These are phyloP conservation scores for Panthera uncia DNA, from an alignment of 2,113 vertebrate genomes.

Conservation along the genomic window DNA sequence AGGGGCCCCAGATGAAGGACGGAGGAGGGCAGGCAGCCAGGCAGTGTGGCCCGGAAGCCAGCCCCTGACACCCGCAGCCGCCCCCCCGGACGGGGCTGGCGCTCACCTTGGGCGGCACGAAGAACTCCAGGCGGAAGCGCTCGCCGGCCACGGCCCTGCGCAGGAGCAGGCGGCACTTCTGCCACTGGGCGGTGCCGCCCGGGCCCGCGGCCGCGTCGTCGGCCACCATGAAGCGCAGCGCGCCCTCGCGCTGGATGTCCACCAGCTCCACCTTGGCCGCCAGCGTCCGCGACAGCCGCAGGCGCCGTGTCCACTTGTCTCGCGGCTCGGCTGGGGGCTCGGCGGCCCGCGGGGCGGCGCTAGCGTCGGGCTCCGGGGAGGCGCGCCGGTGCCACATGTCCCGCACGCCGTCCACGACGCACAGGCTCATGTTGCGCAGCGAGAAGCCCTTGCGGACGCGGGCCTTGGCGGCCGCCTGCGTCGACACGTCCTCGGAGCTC, in stretches of 20 bases:
- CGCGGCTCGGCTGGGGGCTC: slow-evolving; percentile 52
- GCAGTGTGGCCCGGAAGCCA: fast-evolving
- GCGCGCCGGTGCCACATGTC: slow-evolving; percentile 97
- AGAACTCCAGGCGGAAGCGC: slow-evolving; percentile 96
- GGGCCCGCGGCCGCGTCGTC: slow-evolving; percentile 95
- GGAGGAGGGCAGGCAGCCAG: too few relatives aligned
- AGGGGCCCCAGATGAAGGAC: not conserved
- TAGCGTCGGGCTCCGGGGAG: slow-evolving; percentile 89
- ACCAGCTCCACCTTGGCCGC: slow-evolving; percentile 92
- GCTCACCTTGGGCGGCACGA: slow-evolving; percentile 96
- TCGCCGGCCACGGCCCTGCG: slow-evolving; percentile 93
- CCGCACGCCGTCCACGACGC: slow-evolving; percentile 95
- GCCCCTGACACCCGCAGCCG: not conserved
- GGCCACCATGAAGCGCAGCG: slow-evolving; percentile 95
- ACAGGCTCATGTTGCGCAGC: slow-evolving; percentile 97
- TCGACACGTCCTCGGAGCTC: slow-evolving; percentile 95
- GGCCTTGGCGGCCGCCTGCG: slow-evolving; percentile 86
- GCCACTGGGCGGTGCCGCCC: slow-evolving; percentile 93
- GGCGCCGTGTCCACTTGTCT: slow-evolving; percentile 88
- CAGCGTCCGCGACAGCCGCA: slow-evolving; percentile 92
- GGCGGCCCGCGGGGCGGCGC: not conserved
- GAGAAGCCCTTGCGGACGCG: slow-evolving; percentile 98
- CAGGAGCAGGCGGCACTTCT: slow-evolving; percentile 96
- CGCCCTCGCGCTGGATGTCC: slow-evolving; percentile 97
- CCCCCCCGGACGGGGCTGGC: fast-evolving